Evolutionary conservation across 2,797 vertebrate genomes (phyloP), one percentile per base, ranked within the genome.

Genomic region (Paramormyrops hopkinsi): DNA sequence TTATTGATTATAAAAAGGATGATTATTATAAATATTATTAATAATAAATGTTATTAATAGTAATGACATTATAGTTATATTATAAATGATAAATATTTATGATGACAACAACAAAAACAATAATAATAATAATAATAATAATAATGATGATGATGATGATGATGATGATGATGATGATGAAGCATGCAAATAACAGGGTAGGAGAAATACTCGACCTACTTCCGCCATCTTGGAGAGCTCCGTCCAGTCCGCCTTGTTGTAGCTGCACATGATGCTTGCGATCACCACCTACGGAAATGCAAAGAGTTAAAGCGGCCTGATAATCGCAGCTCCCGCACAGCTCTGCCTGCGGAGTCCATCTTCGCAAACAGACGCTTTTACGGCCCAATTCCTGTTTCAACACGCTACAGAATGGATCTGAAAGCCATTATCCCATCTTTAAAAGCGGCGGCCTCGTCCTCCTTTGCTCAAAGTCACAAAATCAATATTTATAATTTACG

Each of bases 231-330:
- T 95, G 90, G 97, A 95, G 93, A 97, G 97, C 92, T 96, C 93
- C 88, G 93, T 96, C 97, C 97, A 97, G 93, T 97, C 97, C 5
- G 94, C 93, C 92, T 93, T 97, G 93, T 92, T 97, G 90, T 97
- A 97, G 93, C 93, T 95, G 94, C 96, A 97, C 97, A 98, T 97
- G 91, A 97, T 96, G 90, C 96, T 97, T 54, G 96, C 94, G 90
- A 97, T 97, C 90, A 97, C 50, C 89, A 97, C 93, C 97, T 97
- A 91, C 25, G 85, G 87, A 89, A 22, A 90, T 7, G 65, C 86
- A 90, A 19, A 54, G 50, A 56, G 50, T 50, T 29, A 53, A 73
- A 14, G 29, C 9, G 11, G 65, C 65, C 25, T 3, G 65, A 33
- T 33, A 22, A 83, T 48, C 89, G 88, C 87, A 5, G 73, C 37